Base-by-base conservation (phyloP, 1,140 invertebrate species). In the Phthorimaea operculella region DNA sequence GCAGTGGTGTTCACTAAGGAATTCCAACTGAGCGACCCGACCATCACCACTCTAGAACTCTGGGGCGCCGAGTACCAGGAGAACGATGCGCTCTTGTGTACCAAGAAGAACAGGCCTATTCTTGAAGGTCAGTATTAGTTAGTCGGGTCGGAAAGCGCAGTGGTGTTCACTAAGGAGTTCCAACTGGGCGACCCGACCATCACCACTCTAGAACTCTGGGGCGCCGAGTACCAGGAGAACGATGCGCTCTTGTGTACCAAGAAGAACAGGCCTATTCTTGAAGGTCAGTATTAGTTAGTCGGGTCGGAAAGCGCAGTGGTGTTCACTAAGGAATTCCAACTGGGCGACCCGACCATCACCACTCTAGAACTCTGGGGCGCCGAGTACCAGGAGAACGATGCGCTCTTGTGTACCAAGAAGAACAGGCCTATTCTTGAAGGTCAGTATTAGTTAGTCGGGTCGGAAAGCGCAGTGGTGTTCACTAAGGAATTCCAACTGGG, bases 41-140 rank as follows among this genome's bases (percentile, higher is more conserved):
- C 96, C 8, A 93, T 99, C 11, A 97, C 91, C 50, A 92, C 95
- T 0, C 77, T 98, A 54, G 98, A 99, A 77, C 79, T 99, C 5
- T 99, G 98, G 98, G 97, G 96, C 0, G 98, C 97, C 0, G 98
- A 99, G 77, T 99, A 99, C 73, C 98, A 99, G 86, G 98, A 99
- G 83, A 98, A 94, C 63, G 92, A 99, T 81, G 97, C 97, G 0
- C 86, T 98, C 42, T 79, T 98, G 0, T 93, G 96, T 61, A 86
- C 86, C 42, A 82, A 89, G 53, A 77, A 92, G 54, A 87, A 94
- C 66, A 85, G 90, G 9, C 56, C 82, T 11, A 58, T 93, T 1
- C 81, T 99, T 0, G 86, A 91, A 68, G 79, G 79, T 86, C 21
- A 28, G 21, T 28, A 28, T 28, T 28, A 99, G 85, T 83, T 99